These are phyloP conservation scores for Manacus vitellinus DNA, from an alignment of 2,113 vertebrate species.

Conservation along the genomic window DNA sequence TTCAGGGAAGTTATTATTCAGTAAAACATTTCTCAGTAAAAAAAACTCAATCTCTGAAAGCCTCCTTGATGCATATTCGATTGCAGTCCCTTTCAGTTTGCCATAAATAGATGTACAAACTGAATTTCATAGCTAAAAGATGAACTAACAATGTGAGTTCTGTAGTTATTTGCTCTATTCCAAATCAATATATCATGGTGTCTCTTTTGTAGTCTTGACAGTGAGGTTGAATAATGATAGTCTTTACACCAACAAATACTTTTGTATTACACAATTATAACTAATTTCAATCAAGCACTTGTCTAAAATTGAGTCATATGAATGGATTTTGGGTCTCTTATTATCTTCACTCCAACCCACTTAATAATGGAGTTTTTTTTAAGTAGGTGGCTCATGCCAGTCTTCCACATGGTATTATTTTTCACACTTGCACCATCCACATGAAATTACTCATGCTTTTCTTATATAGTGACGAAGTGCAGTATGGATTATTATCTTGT, in stretches of 20 bases:
- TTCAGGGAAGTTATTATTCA: conserved; percentile 25
- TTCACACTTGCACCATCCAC: not conserved
- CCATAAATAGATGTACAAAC: not conserved
- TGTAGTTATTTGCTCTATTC: conserved; percentile 26
- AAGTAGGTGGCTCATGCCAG: not conserved
- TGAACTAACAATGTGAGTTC: not conserved
- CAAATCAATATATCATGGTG: not conserved
- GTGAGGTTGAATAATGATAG: not conserved
- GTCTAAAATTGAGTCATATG: conserved; percentile 17
- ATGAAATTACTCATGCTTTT: not conserved
- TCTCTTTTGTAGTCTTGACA: not conserved
- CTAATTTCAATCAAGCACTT: conserved; percentile 13
- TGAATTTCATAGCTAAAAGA: not conserved
- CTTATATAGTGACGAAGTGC: not conserved
- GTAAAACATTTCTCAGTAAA: not conserved
- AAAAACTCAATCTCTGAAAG: not conserved
- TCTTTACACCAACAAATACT: not conserved
- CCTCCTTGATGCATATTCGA: not conserved
- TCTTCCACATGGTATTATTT: not conserved
- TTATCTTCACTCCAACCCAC: not conserved
- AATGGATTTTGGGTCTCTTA: not conserved
- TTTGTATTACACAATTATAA: not conserved
- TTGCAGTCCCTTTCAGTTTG: conserved; percentile 29
- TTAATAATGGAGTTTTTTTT: conserved; percentile 8
- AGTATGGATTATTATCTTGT: not conserved